Conservation (phyloP, 1,140 invertebrate species). For the Homarus americanus region DNA sequence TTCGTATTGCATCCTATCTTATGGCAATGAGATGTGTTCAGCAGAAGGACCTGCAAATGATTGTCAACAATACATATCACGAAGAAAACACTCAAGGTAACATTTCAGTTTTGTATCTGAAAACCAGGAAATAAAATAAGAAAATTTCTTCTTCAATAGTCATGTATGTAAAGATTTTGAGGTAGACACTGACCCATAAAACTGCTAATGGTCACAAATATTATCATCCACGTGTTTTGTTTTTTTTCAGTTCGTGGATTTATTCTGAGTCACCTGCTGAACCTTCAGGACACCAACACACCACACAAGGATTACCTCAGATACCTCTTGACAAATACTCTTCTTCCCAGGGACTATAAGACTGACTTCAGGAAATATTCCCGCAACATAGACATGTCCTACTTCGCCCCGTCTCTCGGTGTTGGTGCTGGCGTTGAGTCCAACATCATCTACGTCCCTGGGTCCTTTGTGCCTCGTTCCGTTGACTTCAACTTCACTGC, state of each 20-base stretch:
- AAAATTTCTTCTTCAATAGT: too few species aligned
- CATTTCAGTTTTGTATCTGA: background rate
- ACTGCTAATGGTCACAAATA: background rate
- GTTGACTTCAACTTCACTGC: conserved; percentile 28
- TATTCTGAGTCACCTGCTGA: conserved; percentile 49
- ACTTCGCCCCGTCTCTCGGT: conserved; percentile 33
- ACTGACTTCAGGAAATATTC: conserved; percentile 41
- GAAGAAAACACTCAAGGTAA: conserved; percentile 59
- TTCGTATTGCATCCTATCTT: conserved; percentile 58
- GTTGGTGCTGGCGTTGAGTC: conserved; percentile 41
- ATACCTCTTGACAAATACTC: conserved; percentile 21
- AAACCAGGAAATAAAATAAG: too few species aligned
- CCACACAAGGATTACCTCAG: conserved; percentile 39
- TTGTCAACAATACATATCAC: conserved; percentile 35
- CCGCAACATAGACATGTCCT: conserved; percentile 46
- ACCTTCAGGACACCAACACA: conserved; percentile 34
- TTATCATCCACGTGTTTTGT: background rate
- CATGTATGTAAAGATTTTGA: too few species aligned
- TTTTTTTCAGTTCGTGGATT: conserved; percentile 48
- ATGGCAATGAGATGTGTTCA: conserved; percentile 40
- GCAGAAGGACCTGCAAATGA: conserved; percentile 35
- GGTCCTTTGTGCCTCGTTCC: conserved; percentile 59
- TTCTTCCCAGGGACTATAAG: conserved; percentile 32
- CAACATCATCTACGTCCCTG: conserved; percentile 38
- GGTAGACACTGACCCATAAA: too few species aligned